Evolutionary conservation across 2,797 vertebrate genomes (phyloP).

Genomic region (Amazona ochrocephala): DNA sequence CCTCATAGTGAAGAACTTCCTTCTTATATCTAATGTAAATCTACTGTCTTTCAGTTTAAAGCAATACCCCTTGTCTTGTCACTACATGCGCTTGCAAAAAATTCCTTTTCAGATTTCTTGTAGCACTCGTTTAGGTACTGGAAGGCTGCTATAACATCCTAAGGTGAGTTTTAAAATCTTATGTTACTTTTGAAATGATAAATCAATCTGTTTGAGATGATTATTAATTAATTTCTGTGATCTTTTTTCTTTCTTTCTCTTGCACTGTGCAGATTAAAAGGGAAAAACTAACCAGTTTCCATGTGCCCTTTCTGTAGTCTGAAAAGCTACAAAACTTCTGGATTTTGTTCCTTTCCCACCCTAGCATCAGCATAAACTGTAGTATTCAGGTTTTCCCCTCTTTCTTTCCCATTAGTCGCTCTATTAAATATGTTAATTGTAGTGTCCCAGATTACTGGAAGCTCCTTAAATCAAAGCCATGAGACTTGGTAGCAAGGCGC

Average conservation of each 20-base stretch:
- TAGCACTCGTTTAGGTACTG: background rate
- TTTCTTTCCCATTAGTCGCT: conserved; percentile 66
- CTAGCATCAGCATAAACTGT: background rate
- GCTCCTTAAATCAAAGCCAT: conserved; percentile 65
- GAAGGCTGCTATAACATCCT: background rate
- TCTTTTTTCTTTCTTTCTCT: background rate
- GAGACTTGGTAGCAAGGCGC: conserved; percentile 56
- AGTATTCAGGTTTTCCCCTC: background rate
- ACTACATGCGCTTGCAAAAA: background rate
- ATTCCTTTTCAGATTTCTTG: background rate
- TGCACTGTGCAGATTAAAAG: background rate
- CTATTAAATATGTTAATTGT: conserved; percentile 73
- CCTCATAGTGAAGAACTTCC: background rate
- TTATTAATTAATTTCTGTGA: background rate
- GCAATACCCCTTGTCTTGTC: background rate
- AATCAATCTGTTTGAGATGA: background rate
- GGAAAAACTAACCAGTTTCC: background rate
- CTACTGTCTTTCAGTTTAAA: background rate
- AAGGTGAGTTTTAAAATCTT: background rate
- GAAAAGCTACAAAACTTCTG: background rate
- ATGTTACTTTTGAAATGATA: background rate
- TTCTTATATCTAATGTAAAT: background rate
- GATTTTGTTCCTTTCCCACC: background rate
- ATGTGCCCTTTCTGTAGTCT: background rate
- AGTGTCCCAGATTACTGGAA: conserved; percentile 64